phyloP scores from a whole-genome alignment of 1,140 invertebrate species.

The Drosophila ogumai region DNA sequence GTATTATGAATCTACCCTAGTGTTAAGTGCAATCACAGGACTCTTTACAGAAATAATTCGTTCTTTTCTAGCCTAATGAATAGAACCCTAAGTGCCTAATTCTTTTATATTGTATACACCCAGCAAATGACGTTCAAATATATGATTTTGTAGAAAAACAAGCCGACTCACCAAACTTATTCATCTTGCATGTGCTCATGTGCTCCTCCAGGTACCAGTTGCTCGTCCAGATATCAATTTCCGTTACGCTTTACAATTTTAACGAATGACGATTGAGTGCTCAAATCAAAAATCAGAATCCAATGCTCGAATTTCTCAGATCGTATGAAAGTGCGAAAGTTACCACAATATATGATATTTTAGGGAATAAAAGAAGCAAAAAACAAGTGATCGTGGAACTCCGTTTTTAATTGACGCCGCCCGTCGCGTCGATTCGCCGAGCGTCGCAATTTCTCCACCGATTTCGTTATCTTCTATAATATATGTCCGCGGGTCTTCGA shows the following conservation, averaged over 20 bases:
- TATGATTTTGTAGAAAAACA: conserved; percentile 13
- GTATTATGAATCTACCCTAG: conserved; percentile 48
- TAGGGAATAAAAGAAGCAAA: conserved; percentile 60
- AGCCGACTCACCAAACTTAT: conserved; percentile 68
- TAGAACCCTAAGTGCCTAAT: conserved; percentile 52
- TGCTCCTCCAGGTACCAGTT: neutral
- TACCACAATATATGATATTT: conserved; percentile 40
- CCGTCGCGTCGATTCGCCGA: conserved; percentile 56
- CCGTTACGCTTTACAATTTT: conserved; percentile 42
- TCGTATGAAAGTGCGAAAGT: conserved; percentile 47
- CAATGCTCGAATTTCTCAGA: conserved; percentile 31
- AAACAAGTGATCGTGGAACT: conserved; percentile 60
- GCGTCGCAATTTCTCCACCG: conserved; percentile 55
- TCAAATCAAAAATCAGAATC: conserved; percentile 41
- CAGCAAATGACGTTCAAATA: conserved; percentile 38
- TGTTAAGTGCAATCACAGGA: conserved; percentile 51
- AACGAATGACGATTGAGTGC: conserved; percentile 20
- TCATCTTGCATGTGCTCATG: conserved; percentile 54
- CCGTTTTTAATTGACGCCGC: conserved; percentile 64
- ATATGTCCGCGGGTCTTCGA: conserved; percentile 56
- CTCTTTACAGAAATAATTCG: conserved; percentile 17
- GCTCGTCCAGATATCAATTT: conserved; percentile 11
- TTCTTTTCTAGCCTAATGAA: conserved; percentile 41
- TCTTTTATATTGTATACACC: conserved; percentile 29
- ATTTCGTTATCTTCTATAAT: conserved; percentile 43